phyloP scores from a whole-genome alignment of 2,888 invertebrate species.

The Leucophenga maculata region DNA sequence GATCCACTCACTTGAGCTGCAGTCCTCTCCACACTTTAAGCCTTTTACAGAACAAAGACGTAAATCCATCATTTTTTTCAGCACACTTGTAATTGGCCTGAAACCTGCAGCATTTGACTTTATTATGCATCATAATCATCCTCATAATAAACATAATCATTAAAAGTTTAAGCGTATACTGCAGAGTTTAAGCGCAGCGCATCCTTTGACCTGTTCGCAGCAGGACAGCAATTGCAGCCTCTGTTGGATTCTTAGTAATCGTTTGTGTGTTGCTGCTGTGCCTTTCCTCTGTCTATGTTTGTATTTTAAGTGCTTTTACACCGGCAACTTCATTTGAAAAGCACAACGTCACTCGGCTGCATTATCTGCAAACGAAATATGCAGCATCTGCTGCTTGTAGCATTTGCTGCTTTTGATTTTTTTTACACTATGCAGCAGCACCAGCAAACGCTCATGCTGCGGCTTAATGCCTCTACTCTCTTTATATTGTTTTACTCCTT shows the following conservation, averaged over 20 bases:
- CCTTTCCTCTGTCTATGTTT: neutral
- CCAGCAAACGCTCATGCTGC: neutral
- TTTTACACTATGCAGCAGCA: neutral
- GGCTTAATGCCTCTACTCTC: slow-evolving; percentile 16
- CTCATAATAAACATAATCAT: slow-evolving; percentile 15
- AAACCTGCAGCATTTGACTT: slow-evolving; percentile 46
- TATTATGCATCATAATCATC: slow-evolving; percentile 60
- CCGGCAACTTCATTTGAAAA: slow-evolving; percentile 16
- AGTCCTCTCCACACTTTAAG: too few species aligned
- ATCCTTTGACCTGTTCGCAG: neutral
- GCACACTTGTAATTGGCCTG: too few species aligned
- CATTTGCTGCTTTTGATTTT: neutral
- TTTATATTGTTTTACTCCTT: neutral
- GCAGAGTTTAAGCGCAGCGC: neutral
- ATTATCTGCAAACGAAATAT: neutral
- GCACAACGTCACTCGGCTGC: neutral
- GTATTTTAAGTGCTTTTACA: slow-evolving; percentile 17
- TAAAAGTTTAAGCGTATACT: neutral
- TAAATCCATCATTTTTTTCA: too few species aligned
- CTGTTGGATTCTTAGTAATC: too few species aligned
- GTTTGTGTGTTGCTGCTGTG: neutral
- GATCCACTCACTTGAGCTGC: too few species aligned
- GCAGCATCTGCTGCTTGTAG: neutral
- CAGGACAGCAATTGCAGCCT: too few species aligned
- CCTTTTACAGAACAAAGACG: too few species aligned